A percentile compares a stretch with the other conserved stretches of the same genome.
These are phyloP conservation scores for Elephantulus edwardii DNA, from an alignment of 2,113 vertebrate species.

Conservation along the genomic window DNA sequence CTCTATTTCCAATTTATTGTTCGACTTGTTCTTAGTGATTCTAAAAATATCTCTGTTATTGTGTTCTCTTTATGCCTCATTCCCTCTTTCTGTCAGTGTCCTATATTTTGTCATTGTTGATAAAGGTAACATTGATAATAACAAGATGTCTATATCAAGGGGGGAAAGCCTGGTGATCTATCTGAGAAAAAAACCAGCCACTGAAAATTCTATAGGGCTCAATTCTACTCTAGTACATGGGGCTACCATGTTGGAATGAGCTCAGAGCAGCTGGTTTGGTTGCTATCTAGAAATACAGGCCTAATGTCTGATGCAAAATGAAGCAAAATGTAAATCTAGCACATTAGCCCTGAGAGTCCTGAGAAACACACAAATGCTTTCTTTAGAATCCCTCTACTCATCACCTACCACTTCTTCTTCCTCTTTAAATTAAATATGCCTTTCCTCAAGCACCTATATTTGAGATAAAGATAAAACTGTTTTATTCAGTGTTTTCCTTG, in stretches of 20 bases:
- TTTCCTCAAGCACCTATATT: background rate
- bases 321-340: background rate
- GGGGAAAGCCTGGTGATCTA: background rate
- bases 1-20: background rate
- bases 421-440: conserved; percentile 29
- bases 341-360: background rate
- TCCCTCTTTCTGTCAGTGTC: background rate
- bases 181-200: background rate
- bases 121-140: background rate
- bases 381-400: background rate
- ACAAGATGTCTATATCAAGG: background rate
- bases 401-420: background rate
- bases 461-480: conserved; percentile 19
- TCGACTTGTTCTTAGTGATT: background rate
- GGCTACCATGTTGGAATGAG: background rate
- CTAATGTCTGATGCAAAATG: background rate
- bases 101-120: background rate
- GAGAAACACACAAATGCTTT: background rate
- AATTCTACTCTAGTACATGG: background rate
- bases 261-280: background rate
- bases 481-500: conserved; percentile 6
- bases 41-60: background rate
- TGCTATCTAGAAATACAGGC: background rate
- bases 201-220: background rate
- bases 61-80: background rate